Base-by-base conservation (phyloP, 1,140 invertebrate species). In the Drosophila micromelanica region DNA sequence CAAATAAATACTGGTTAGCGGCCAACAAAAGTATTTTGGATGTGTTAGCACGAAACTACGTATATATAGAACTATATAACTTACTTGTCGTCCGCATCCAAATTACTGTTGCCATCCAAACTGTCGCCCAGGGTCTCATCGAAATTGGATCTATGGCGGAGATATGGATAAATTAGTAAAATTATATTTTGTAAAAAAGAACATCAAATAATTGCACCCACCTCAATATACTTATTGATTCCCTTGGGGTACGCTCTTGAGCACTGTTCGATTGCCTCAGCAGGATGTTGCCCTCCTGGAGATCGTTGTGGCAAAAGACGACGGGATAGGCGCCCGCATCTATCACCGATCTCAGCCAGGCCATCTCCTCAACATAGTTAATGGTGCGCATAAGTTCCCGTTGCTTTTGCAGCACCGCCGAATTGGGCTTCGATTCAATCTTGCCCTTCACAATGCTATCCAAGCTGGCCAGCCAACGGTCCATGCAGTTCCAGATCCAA, bases 281-380 rank as follows among this genome's bases (percentile, higher is more conserved):
- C 46, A 91, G 49, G 52, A 92, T 92, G 54, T 94, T 95, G 92
- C 98, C 98, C 94, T 99, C 98, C 93, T 99, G 98, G 91, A 99
- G 93, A 91, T 99, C 98, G 92, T 99, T 99, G 92, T 99, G 98
- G 90, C 97, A 98, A 92, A 99, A 99, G 0, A 98, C 95, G 1
- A 99, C 97, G 0, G 97, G 97, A 64, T 97, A 96, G n/a, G 94
- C 93, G 0, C 95, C 93, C 0, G 79, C 77, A 0, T 94, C 92
- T 9, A 94, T 89, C 52, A 94, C 93, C 40, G 93, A 94, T 92
- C 94, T 94, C 3, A 97, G 76, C 94, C 95, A 96, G 7, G 93
- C 86, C 2, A 94, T 91, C 92, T 97, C 96, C 35, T 94, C 92
- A 6, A 94, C 93, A 60, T 95, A 93, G 86, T 96, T 94, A 13